phyloP scores from a whole-genome alignment of 2,797 vertebrate species.

The Galago senegalensis region DNA sequence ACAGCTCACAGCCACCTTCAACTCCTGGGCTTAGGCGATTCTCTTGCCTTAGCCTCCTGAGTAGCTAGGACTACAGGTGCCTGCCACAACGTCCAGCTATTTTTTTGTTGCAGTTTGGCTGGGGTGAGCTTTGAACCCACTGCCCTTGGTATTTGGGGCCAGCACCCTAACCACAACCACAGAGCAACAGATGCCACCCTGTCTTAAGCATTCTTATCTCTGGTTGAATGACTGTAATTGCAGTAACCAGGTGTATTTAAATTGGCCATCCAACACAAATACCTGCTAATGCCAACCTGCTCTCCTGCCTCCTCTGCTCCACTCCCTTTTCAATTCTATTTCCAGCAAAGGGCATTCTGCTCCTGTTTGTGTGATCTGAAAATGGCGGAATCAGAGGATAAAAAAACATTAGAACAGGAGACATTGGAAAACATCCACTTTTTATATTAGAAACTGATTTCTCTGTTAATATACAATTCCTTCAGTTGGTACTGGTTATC shows the following conservation, averaged over 20 bases:
- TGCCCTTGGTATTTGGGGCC: no score
- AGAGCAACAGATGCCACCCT: no score
- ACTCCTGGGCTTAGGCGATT: no score
- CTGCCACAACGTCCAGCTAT: no score
- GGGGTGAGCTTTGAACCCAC: no score
- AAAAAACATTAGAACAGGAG: not conserved
- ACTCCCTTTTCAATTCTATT: not conserved
- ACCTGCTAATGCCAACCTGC: not conserved
- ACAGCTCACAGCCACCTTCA: no score
- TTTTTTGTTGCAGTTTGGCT: no score
- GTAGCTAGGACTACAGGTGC: no score
- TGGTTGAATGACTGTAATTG: not conserved
- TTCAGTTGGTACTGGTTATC: not conserved
- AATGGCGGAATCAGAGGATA: not conserved
- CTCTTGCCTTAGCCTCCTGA: no score
- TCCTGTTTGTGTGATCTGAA: not conserved
- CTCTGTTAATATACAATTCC: not conserved
- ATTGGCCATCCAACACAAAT: not conserved
- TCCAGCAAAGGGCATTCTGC: not conserved
- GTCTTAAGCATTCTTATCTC: not conserved
- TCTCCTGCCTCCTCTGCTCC: not conserved
- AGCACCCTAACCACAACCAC: no score
- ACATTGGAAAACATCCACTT: not conserved
- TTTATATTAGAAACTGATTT: not conserved
- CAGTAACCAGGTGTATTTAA: not conserved